Percentiles rank a stretch among this genome's conserved stretches.
Evolutionary conservation across 2,113 vertebrate species (phyloP).

Genomic region (Hippolais icterina): DNA sequence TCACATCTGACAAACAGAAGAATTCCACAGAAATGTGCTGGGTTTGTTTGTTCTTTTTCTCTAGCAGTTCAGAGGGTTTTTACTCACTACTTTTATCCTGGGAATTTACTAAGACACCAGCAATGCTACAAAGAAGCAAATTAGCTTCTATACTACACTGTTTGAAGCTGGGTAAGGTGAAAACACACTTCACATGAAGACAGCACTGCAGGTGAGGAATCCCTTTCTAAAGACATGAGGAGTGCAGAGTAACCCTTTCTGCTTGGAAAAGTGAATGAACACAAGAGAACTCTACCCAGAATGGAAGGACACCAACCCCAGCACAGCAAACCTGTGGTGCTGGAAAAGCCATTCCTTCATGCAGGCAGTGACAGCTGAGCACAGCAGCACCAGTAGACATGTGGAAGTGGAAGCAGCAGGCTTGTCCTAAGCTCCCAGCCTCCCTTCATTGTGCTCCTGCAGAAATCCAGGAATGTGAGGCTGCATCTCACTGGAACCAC

Average conservation of each 20-base stretch:
- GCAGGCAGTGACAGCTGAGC: not conserved
- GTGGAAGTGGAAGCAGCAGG: not conserved
- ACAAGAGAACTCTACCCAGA: not conserved
- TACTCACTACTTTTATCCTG: slow-evolving; percentile 20
- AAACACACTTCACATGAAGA: not conserved
- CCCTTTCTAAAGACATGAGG: not conserved
- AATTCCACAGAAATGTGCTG: not conserved
- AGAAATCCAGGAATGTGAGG: not conserved
- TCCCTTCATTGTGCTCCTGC: fast-evolving
- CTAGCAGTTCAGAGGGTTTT: not conserved
- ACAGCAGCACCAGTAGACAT: not conserved
- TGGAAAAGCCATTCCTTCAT: not conserved
- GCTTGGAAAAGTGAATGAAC: not conserved
- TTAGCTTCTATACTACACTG: not conserved
- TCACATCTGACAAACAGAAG: slow-evolving; percentile 22
- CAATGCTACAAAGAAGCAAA: slow-evolving; percentile 49
- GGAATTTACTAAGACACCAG: slow-evolving; percentile 23
- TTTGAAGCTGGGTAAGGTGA: not conserved
- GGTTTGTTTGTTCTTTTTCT: slow-evolving; percentile 26
- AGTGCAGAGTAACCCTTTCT: not conserved
- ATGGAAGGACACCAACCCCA: not conserved
- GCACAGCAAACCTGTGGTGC: not conserved
- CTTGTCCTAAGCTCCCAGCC: not conserved
- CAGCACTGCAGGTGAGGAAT: not conserved
- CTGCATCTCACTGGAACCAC: not conserved